Percentiles rank a stretch among this genome's conserved stretches.
These are phyloP conservation scores for Tortrix viridana DNA, from an alignment of 2,888 invertebrate genomes.

Conservation along the genomic window DNA sequence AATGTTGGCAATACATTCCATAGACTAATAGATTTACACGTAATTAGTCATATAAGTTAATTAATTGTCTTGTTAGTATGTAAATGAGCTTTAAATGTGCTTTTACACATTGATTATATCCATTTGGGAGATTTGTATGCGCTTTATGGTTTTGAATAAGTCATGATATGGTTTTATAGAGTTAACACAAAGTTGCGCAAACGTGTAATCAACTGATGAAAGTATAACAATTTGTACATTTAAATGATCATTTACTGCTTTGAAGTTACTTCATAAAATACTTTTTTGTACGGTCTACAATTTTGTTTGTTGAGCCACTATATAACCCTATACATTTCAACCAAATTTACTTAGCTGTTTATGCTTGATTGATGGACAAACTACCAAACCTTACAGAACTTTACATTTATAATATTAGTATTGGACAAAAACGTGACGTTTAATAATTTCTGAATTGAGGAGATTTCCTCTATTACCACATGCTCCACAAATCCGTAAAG, in stretches of 20 bases:
- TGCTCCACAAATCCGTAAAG: constrained; percentile 32
- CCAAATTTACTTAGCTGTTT: no score
- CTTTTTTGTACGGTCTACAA: no score
- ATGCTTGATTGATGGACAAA: no score
- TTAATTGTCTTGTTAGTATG: constrained; percentile 34
- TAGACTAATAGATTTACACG: constrained; percentile 28
- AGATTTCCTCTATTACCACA: background rate
- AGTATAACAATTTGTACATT: no score
- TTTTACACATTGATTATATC: constrained; percentile 31
- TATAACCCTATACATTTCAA: no score
- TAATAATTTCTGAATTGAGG: background rate
- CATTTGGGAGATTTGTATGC: constrained; percentile 26
- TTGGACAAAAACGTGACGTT: background rate
- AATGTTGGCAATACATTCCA: constrained; percentile 40
- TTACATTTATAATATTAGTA: no score
- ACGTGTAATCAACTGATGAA: background rate
- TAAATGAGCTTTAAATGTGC: constrained; percentile 29
- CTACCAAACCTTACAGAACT: no score
- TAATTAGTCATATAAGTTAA: constrained; percentile 27
- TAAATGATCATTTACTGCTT: no score
- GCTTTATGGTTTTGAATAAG: constrained; percentile 18
- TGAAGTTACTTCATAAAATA: no score
- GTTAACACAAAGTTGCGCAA: background rate
- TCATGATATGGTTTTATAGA: constrained; percentile 5
- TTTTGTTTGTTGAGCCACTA: no score